A percentile compares a stretch with the other conserved stretches of the same genome.
Conservation (phyloP, 2,113 vertebrate species). For the Diadophis punctatus region DNA sequence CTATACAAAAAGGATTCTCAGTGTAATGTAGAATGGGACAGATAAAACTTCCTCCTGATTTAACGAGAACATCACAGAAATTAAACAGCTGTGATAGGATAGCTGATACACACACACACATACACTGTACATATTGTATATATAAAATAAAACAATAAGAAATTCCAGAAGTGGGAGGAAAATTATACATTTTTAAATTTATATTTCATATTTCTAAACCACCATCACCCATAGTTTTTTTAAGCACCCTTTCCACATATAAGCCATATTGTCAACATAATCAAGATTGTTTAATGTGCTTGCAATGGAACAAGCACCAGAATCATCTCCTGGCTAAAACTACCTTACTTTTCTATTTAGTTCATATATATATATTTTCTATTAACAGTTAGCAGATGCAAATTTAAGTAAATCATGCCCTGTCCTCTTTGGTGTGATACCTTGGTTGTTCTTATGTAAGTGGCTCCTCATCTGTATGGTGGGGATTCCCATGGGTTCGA, state of each 20-base stretch:
- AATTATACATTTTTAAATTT: background rate
- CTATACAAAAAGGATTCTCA: background rate
- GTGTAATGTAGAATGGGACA: background rate
- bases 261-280: background rate
- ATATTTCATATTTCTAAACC: background rate
- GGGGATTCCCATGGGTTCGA: background rate
- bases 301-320: background rate
- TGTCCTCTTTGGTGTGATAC: background rate
- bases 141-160: background rate
- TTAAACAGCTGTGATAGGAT: background rate
- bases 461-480: background rate
- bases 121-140: background rate
- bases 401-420: background rate
- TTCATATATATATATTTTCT: background rate
- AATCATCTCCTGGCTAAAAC: background rate
- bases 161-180: background rate
- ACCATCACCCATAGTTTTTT: background rate
- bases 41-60: background rate
- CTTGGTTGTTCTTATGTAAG: background rate
- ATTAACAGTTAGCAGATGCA: background rate
- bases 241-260: background rate
- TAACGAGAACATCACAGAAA: background rate
- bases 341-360: background rate
- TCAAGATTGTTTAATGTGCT: background rate
- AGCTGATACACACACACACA: background rate